Conservation (phyloP, 2,113 vertebrate genomes). For the Ifrita kowaldi region DNA sequence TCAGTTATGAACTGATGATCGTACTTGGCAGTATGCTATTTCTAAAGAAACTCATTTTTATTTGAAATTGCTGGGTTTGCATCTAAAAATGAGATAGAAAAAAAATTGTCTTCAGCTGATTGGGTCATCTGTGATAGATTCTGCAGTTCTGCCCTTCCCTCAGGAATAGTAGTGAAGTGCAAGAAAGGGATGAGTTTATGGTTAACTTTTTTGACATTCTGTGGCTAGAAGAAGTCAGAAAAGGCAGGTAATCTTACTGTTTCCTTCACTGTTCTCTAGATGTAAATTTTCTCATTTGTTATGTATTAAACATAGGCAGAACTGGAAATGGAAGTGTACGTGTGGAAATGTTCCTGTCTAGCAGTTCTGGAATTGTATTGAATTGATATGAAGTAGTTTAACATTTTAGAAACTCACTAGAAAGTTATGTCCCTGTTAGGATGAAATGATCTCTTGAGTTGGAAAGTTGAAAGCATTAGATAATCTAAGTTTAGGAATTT, state of each 20-base stretch:
- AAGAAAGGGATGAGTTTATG: neutral
- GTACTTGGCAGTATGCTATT: neutral
- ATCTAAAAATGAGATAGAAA: neutral
- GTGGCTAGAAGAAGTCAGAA: neutral
- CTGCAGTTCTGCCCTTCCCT: neutral
- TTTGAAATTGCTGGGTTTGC: neutral
- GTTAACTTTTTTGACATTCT: neutral
- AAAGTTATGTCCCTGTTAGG: neutral
- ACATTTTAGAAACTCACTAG: neutral
- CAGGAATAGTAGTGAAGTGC: neutral
- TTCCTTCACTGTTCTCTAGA: neutral
- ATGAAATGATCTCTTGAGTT: neutral
- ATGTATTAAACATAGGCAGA: neutral
- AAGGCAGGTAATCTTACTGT: neutral
- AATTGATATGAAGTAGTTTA: neutral
- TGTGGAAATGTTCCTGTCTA: neutral
- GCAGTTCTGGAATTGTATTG: neutral
- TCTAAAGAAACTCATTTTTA: neutral
- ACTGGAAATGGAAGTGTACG: neutral
- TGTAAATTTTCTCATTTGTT: neutral
- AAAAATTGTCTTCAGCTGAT: neutral
- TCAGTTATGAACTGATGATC: neutral
- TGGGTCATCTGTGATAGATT: neutral
- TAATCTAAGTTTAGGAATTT: neutral
- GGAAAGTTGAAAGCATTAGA: neutral